A percentile compares a stretch with the other conserved stretches of the same genome.
phyloP scores from a whole-genome alignment of 1,140 invertebrate species.

The Cherax destructor region DNA sequence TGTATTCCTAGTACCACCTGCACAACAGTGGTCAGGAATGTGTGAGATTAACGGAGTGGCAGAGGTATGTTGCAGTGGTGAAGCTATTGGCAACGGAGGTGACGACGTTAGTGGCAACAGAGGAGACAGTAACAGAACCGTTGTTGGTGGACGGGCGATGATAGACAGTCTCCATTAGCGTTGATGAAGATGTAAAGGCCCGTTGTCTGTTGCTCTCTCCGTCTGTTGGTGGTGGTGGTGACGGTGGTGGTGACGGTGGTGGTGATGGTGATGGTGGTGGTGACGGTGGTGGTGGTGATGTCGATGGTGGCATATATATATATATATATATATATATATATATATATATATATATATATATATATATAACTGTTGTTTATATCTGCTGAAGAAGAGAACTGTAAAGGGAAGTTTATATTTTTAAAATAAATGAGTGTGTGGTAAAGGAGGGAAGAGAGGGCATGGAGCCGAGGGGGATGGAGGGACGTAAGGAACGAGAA shows the following conservation, averaged over 20 bases:
- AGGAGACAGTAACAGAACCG: not conserved
- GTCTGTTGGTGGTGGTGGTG: not conserved
- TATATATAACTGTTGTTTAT: too few species aligned
- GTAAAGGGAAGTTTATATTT: too few species aligned
- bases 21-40: too few species aligned
- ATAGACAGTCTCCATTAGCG: slow-evolving; percentile 31
- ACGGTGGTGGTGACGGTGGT: not conserved
- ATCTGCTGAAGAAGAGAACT: too few species aligned
- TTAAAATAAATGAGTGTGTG: too few species aligned
- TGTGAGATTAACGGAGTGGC: too few species aligned
- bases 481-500: not conserved
- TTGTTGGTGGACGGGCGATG: not conserved
- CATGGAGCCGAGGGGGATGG: too few species aligned
- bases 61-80: too few species aligned
- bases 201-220: not conserved
- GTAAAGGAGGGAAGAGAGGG: too few species aligned
- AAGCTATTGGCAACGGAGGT: not conserved
- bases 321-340: not conserved
- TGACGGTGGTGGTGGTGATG: not conserved
- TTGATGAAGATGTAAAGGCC: slow-evolving; percentile 4
- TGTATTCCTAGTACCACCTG: too few species aligned
- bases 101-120: not conserved
- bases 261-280: not conserved
- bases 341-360: not conserved
- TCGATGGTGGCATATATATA: not conserved